A percentile compares a stretch with the other conserved stretches of the same genome.
phyloP scores from a whole-genome alignment of 2,888 invertebrate genomes.

The Coremacera marginata region DNA sequence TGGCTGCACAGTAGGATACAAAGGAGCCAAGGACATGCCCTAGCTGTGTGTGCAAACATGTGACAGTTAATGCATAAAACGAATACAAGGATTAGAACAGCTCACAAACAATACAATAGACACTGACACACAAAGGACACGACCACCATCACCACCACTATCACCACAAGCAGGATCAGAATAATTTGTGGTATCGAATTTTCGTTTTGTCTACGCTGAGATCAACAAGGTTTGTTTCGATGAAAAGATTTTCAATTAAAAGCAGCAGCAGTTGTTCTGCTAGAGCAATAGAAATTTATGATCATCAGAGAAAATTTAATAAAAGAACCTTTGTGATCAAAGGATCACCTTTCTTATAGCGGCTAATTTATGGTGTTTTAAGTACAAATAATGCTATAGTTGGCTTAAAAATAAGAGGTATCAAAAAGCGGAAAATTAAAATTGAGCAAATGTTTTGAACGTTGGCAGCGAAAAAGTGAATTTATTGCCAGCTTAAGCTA shows the following conservation, averaged over 20 bases:
- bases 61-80: slow-evolving; percentile 39
- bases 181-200: slow-evolving; percentile 30
- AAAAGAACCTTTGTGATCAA: slow-evolving; percentile 8
- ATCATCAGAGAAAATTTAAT: slow-evolving; percentile 9
- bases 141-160: not conserved
- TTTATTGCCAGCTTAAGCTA: not conserved
- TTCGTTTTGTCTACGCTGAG: slow-evolving; percentile 25
- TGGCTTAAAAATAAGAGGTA: not conserved
- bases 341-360: slow-evolving; percentile 3
- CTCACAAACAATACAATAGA: not conserved
- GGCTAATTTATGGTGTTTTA: slow-evolving; percentile 19
- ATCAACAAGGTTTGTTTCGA: not conserved
- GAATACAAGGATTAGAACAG: slow-evolving; percentile 34
- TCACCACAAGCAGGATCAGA: slow-evolving; percentile 12
- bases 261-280: not conserved
- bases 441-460: not conserved
- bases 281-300: slow-evolving; percentile 19
- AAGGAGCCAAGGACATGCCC: slow-evolving; percentile 23
- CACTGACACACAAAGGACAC: not conserved
- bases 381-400: not conserved
- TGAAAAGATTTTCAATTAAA: slow-evolving; percentile 25
- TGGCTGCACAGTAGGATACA: not conserved
- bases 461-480: not conserved
- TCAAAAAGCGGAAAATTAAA: not conserved
- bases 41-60: slow-evolving; percentile 43